phyloP scores from a whole-genome alignment of 2,888 invertebrate species.

The Dilophus febrilis region DNA sequence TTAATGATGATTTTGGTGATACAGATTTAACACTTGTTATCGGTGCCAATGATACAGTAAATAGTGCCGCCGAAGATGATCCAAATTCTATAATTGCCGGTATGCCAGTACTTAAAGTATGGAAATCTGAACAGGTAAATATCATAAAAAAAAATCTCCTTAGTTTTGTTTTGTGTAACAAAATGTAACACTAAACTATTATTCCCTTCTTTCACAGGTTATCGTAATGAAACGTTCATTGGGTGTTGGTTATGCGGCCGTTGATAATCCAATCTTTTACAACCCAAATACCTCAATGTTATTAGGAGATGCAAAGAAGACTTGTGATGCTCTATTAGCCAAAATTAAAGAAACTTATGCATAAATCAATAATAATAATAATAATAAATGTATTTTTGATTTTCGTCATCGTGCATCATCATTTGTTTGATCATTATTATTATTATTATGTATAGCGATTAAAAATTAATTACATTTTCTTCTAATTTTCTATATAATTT shows the following conservation, averaged over 20 bases:
- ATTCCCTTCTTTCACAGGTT: conserved; percentile 35
- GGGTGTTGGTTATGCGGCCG: conserved; percentile 79
- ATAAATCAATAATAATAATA: too few species aligned
- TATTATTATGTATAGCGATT: too few species aligned
- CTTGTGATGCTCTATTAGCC: conserved; percentile 62
- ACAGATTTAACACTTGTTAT: conserved; percentile 76
- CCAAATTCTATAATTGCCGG: conserved; percentile 83
- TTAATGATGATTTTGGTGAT: conserved; percentile 69
- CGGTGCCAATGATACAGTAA: conserved; percentile 82
- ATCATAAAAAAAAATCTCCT: too few species aligned
- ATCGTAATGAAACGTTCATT: conserved; percentile 81
- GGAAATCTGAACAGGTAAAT: conserved; percentile 65
- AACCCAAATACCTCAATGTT: conserved; percentile 76
- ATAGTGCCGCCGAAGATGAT: conserved; percentile 79
- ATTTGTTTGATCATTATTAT: too few species aligned
- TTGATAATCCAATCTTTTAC: conserved; percentile 85
- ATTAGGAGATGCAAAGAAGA: conserved; percentile 81
- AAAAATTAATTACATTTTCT: too few species aligned
- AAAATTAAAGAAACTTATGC: conserved; percentile 34
- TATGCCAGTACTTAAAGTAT: conserved; percentile 81
- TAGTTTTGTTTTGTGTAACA: too few species aligned
- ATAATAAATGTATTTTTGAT: too few species aligned
- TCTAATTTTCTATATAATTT: too few species aligned
- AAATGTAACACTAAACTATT: too few species aligned
- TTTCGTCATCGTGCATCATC: too few species aligned